These are phyloP conservation scores for Gonatopus flavifemur DNA, from an alignment of 1,140 invertebrate species.

Conservation along the genomic window DNA sequence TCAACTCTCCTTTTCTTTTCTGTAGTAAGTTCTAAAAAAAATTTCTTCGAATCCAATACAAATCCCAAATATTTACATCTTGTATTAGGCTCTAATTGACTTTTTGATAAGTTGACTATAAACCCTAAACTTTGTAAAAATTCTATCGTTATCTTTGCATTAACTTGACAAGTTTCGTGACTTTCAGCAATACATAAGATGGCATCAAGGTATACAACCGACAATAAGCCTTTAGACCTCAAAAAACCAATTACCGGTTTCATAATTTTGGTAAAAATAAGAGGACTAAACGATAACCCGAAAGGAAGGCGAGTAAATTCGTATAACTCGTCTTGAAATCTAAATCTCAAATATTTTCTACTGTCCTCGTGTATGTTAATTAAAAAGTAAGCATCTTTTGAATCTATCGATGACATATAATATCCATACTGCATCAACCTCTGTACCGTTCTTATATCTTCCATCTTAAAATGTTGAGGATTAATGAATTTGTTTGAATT, in stretches of 20 bases:
- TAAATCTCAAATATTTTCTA: conserved; percentile 26
- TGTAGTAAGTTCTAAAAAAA: background rate
- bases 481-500: conserved; percentile 30
- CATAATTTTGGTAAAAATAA: conserved; percentile 30
- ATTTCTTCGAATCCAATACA: background rate
- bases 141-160: background rate
- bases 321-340: conserved; percentile 15
- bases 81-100: too few species aligned
- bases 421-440: background rate
- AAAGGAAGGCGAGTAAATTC: conserved; percentile 29
- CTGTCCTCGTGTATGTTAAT: conserved; percentile 4
- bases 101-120: conserved; percentile 7
- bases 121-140: conserved; percentile 13
- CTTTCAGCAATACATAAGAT: background rate
- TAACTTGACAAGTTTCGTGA: background rate
- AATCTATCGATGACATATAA: conserved; percentile 17
- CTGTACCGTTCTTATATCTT: conserved; percentile 19
- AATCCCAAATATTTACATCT: conserved; percentile 5
- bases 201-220: conserved; percentile 9
- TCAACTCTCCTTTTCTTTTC: background rate
- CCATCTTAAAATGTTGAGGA: conserved; percentile 35
- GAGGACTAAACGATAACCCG: conserved; percentile 17
- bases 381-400: conserved; percentile 6
- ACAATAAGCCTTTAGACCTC: too few species aligned
- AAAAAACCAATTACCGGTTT: too few species aligned